Conservation (phyloP, 2,113 vertebrate genomes). For the Gnathonemus longibarbis region DNA sequence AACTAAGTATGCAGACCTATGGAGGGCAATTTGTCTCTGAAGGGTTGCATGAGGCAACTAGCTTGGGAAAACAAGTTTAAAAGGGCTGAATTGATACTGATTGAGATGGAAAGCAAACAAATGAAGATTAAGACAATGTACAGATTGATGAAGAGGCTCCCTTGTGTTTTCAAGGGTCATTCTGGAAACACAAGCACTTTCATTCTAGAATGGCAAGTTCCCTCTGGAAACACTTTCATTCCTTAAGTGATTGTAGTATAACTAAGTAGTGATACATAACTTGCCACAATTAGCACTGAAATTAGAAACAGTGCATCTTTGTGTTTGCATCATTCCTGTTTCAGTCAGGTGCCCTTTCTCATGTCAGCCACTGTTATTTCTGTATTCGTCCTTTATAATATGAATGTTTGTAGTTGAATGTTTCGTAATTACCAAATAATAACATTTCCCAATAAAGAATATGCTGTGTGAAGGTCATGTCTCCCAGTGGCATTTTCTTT, state of each 20-base stretch:
- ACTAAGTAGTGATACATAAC: background rate
- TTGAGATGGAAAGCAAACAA: slow-evolving; percentile 5
- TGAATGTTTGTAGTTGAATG: background rate
- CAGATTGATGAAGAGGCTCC: slow-evolving; percentile 19
- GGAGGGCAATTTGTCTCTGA: background rate
- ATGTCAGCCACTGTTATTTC: background rate
- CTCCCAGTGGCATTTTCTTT: background rate
- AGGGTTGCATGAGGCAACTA: background rate
- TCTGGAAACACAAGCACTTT: slow-evolving; percentile 6
- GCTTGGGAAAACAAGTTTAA: background rate
- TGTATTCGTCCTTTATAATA: background rate
- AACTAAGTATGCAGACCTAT: background rate
- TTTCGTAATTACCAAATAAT: background rate
- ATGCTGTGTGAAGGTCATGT: background rate
- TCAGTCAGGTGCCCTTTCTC: background rate
- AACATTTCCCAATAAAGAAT: background rate
- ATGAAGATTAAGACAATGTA: slow-evolving; percentile 3
- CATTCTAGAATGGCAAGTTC: background rate
- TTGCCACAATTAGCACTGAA: background rate
- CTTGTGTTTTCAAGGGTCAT: background rate
- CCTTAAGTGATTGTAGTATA: background rate
- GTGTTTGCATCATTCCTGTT: background rate
- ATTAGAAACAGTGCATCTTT: background rate
- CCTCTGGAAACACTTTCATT: background rate
- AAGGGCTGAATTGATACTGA: slow-evolving; percentile 18